A percentile compares a stretch with the other conserved stretches of the same genome.
phyloP scores from a whole-genome alignment of 2,888 invertebrate genomes.

The Synergus japonicus region DNA sequence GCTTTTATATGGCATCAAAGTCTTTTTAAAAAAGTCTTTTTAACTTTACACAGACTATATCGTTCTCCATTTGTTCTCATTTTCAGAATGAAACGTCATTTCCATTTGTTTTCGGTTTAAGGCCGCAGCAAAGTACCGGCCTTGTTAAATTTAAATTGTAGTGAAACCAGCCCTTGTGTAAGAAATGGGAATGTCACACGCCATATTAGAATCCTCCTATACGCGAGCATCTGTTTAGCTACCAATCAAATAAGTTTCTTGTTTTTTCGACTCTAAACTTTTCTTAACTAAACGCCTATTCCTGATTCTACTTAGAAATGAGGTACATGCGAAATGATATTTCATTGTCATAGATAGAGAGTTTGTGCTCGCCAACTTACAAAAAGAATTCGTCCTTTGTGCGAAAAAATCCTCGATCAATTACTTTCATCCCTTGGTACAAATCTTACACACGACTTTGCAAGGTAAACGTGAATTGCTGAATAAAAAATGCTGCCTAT shows the following conservation, averaged over 20 bases:
- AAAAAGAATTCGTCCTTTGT: conserved; percentile 34
- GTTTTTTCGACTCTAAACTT: conserved; percentile 16
- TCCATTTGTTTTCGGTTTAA: conserved; percentile 8
- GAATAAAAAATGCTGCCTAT: not conserved
- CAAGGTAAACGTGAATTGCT: not conserved
- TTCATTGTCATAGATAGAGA: conserved; percentile 42
- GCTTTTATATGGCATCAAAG: not conserved
- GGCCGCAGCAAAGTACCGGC: conserved; percentile 15
- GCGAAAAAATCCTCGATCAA: not conserved
- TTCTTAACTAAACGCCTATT: conserved; percentile 2
- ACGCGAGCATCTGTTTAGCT: conserved; percentile 13
- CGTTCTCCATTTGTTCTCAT: conserved; percentile 14
- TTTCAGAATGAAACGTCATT: not conserved
- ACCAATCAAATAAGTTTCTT: conserved; percentile 6
- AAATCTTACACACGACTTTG: not conserved
- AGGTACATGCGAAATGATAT: conserved; percentile 40
- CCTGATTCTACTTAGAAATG: conserved; percentile 39
- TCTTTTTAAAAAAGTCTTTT: conserved; percentile 16
- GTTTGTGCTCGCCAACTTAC: not conserved
- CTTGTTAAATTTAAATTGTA: conserved; percentile 30
- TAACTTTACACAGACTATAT: conserved; percentile 1
- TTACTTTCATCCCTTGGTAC: not conserved
- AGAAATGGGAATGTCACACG: conserved; percentile 18
- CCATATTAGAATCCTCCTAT: not conserved
- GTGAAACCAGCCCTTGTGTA: conserved; percentile 34